phyloP scores from a whole-genome alignment of 2,113 vertebrate genomes.

The Myotis yumanensis region DNA sequence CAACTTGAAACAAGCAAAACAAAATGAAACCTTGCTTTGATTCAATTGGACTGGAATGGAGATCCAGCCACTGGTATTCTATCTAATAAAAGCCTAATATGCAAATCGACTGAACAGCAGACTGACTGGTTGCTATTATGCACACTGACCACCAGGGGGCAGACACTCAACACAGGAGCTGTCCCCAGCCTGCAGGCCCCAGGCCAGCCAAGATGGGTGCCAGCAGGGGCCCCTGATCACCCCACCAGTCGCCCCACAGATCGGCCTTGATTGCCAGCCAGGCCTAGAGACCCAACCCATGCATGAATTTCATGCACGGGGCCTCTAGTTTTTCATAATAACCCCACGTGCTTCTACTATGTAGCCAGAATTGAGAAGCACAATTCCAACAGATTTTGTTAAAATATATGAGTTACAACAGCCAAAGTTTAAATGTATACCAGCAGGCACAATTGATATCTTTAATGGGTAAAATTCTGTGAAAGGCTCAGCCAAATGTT shows the following conservation, averaged over 20 bases:
- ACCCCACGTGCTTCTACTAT: neutral
- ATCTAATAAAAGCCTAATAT: no score
- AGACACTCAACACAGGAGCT: no score
- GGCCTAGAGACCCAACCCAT: no score
- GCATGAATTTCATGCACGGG: no score
- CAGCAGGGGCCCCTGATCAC: no score
- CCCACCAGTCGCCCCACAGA: no score
- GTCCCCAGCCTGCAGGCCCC: no score
- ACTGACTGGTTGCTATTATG: no score
- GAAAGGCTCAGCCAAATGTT: neutral
- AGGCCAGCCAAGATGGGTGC: no score
- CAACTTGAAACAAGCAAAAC: neutral
- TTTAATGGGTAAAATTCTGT: neutral
- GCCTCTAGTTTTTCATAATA: slow-evolving; percentile 5
- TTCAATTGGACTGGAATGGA: neutral
- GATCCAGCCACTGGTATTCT: neutral
- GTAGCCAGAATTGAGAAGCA: neutral
- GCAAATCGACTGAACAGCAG: no score
- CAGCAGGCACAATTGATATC: neutral
- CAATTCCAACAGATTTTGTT: neutral
- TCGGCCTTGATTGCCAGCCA: no score
- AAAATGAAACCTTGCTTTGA: neutral
- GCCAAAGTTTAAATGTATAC: neutral
- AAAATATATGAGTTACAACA: neutral
- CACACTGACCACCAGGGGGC: no score